Evolutionary conservation across 2,888 invertebrate species (phyloP), one percentile per base, ranked within the genome.

Genomic region (Mythimna vitellina): DNA sequence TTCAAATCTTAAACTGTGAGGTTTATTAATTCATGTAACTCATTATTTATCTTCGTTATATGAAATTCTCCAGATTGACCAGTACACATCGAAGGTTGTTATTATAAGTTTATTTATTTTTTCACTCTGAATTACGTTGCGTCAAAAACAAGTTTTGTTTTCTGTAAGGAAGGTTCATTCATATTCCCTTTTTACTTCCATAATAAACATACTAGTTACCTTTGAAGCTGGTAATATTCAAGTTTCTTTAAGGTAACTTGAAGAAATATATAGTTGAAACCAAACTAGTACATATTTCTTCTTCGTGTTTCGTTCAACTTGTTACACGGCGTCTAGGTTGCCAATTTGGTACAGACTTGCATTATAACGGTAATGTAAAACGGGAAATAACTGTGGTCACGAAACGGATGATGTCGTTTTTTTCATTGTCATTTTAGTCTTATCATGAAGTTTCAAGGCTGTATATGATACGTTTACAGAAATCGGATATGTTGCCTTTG

Each of bases 351-450:
- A 86, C 85, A 89, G 86, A 89, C 89, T 92, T 91, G 91, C 89
- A 88, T 87, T 88, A 85, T 88, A 90, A 89, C 90, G 87, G 90
- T 91, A 89, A 89, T 87, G 82, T 82, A 80, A 91, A 93, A 91
- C 91, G 91, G 92, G 92, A 93, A 91, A 92, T 89, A 88, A 81
- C 83, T 75, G 85, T 87, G 87, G 89, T 90, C 91, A 92, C 89
- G 90, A 88, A 90, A 91, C 90, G 91, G 92, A 91, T 89, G 90
- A 86, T 88, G 90, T 78, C 89, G 88, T 91, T 92, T 91, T 92
- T 87, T 87, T 90, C 84, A 88, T 88, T 89, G 88, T 87, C 86
- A 86, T 90, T 89, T 91, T 86, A 85, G 84, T 86, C 76, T 88
- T 90, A 90, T 89, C 87, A 88, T 77, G 77, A 84, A 84, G 81